Evolutionary conservation across 2,888 invertebrate genomes (phyloP).

Genomic region (Spisula solida): DNA sequence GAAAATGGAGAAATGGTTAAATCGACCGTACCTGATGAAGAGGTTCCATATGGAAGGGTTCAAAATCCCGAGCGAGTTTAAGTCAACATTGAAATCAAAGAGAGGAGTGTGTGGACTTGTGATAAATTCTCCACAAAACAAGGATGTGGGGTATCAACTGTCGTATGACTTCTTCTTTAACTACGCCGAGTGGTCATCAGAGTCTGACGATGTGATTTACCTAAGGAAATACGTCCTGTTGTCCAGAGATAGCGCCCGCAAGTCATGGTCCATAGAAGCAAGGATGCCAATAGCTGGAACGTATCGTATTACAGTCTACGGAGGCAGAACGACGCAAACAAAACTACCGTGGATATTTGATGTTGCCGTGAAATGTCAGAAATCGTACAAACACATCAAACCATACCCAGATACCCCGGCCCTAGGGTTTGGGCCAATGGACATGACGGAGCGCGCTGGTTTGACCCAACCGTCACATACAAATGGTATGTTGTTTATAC

Average conservation of each 20-base stretch:
- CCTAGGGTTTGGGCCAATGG: conserved; percentile 66
- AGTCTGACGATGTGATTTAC: conserved; percentile 59
- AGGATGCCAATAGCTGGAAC: conserved; percentile 69
- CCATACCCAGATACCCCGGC: conserved; percentile 63
- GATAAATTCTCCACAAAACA: conserved; percentile 52
- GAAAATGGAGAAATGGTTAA: conserved; percentile 62
- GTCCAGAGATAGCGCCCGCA: conserved; percentile 58
- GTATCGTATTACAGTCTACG: conserved; percentile 68
- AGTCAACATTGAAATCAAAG: conserved; percentile 62
- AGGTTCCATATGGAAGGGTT: conserved; percentile 68
- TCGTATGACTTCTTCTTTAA: conserved; percentile 67
- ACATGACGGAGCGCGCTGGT: conserved; percentile 60
- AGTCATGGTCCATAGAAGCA: conserved; percentile 65
- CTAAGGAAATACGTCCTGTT: conserved; percentile 61
- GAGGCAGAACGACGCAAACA: conserved; percentile 50
- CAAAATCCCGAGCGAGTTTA: conserved; percentile 59
- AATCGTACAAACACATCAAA: conserved; percentile 33
- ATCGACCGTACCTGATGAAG: conserved; percentile 66
- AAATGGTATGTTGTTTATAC: conserved; percentile 65
- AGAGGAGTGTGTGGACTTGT: conserved; percentile 60
- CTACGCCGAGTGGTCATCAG: conserved; percentile 35
- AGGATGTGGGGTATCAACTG: conserved; percentile 57
- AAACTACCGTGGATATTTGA: conserved; percentile 68
- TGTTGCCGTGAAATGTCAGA: conserved; percentile 47
- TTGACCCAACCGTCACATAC: conserved; percentile 64